Evolutionary conservation across 2,888 invertebrate genomes (phyloP).

Genomic region (Arenicola marina): DNA sequence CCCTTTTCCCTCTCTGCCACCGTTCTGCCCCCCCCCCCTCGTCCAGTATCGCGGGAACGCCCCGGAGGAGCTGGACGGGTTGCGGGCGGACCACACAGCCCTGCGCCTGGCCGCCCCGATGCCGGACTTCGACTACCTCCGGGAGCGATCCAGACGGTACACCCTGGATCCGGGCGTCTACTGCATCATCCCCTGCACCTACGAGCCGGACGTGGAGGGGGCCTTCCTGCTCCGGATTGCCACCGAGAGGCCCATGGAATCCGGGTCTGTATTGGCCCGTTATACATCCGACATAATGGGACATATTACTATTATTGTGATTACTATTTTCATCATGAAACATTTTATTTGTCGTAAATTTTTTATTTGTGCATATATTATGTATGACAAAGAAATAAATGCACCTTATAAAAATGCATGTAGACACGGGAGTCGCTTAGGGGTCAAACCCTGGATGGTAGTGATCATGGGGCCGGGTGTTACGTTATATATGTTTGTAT

Average conservation of each 20-base stretch:
- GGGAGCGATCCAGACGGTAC: constrained; percentile 89
- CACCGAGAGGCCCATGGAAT: constrained; percentile 71
- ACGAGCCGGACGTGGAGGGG: constrained; percentile 92
- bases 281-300: too few species aligned
- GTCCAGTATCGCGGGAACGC: constrained; percentile 19
- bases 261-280: constrained; percentile 42
- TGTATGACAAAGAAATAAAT: too few species aligned
- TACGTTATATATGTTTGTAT: too few species aligned
- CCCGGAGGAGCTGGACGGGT: constrained; percentile 11
- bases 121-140: constrained; percentile 65
- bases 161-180: constrained; percentile 90
- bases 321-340: too few species aligned
- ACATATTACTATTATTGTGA: too few species aligned
- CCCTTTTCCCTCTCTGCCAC: too few species aligned
- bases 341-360: neutral
- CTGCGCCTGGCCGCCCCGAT: constrained; percentile 15
- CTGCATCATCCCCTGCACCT: constrained; percentile 93
- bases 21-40: neutral
- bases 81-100: neutral
- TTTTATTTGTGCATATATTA: too few species aligned
- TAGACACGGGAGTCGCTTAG: too few species aligned
- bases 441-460: too few species aligned
- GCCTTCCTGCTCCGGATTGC: constrained; percentile 93
- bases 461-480: too few species aligned
- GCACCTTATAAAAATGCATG: too few species aligned